Conservation (phyloP, 2,113 vertebrate species). For the Myiozetetes cayanensis region DNA sequence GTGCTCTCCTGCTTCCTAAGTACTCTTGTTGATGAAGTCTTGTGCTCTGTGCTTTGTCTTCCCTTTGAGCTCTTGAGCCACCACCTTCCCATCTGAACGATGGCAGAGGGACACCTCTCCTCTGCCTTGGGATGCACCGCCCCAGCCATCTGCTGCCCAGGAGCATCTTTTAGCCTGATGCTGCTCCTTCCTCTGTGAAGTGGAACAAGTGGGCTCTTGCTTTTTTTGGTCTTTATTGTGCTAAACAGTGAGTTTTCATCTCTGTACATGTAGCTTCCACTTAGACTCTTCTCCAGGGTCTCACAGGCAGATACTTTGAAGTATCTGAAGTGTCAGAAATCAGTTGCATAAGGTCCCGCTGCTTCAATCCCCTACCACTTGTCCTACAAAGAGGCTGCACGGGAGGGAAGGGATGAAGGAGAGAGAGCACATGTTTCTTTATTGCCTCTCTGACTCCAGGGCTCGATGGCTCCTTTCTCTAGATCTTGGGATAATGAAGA, state of each 20-base stretch:
- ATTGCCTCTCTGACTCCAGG: background rate
- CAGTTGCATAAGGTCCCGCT: background rate
- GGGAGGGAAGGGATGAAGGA: background rate
- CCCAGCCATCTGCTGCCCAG: background rate
- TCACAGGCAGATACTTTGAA: background rate
- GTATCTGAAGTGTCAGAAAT: background rate
- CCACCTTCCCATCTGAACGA: background rate
- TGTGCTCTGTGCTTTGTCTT: background rate
- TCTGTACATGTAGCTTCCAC: background rate
- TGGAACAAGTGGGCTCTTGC: background rate
- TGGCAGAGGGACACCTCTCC: background rate
- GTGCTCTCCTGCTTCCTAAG: background rate
- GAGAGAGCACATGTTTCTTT: background rate
- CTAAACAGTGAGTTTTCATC: background rate
- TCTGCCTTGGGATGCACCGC: background rate
- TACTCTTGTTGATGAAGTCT: background rate
- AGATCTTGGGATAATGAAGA: background rate
- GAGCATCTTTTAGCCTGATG: background rate
- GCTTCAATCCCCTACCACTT: background rate
- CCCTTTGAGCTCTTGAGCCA: background rate
- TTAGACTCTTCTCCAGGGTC: background rate
- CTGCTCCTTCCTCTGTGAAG: background rate
- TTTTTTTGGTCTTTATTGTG: background rate
- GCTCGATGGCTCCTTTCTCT: background rate
- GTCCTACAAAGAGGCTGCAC: background rate